Percentiles rank a stretch among this genome's conserved stretches.
Evolutionary conservation across 2,113 vertebrate genomes (phyloP).

Genomic region (Oncorhynchus masou): DNA sequence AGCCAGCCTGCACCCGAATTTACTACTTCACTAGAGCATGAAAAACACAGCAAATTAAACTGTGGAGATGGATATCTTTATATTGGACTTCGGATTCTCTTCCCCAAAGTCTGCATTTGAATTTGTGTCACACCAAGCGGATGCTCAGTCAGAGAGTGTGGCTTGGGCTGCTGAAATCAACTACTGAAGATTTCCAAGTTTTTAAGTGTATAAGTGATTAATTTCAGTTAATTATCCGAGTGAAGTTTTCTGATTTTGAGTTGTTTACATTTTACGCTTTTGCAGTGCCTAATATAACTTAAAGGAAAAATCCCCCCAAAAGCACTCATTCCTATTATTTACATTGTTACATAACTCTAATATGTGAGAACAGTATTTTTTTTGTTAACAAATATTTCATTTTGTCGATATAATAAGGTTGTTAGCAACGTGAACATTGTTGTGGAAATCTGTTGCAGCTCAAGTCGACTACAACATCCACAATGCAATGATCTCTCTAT

Average conservation of each 20-base stretch:
- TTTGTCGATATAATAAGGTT: too few species aligned
- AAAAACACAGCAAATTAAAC: conserved; percentile 94
- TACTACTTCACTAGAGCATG: conserved; percentile 95
- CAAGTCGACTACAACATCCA: too few species aligned
- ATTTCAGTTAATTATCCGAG: background rate
- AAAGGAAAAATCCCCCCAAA: background rate
- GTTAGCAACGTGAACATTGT: too few species aligned
- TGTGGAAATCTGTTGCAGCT: too few species aligned
- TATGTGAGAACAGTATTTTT: too few species aligned
- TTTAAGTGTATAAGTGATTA: conserved; percentile 16
- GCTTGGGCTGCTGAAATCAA: conserved; percentile 54
- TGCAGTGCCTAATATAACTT: too few species aligned
- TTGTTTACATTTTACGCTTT: too few species aligned
- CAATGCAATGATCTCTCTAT: too few species aligned
- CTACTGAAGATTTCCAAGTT: conserved; percentile 27
- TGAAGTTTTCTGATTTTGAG: too few species aligned
- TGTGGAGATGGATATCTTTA: conserved; percentile 93
- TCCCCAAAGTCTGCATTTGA: conserved; percentile 73
- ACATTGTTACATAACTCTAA: too few species aligned
- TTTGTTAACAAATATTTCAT: too few species aligned
- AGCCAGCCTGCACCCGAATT: conserved; percentile 84
- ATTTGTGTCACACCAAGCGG: conserved; percentile 62
- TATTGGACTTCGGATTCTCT: conserved; percentile 83
- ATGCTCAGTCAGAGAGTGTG: conserved; percentile 41
- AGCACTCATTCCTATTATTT: too few species aligned